Base-by-base conservation (phyloP, 2,797 vertebrate species). In the Crypturellus tataupa region DNA sequence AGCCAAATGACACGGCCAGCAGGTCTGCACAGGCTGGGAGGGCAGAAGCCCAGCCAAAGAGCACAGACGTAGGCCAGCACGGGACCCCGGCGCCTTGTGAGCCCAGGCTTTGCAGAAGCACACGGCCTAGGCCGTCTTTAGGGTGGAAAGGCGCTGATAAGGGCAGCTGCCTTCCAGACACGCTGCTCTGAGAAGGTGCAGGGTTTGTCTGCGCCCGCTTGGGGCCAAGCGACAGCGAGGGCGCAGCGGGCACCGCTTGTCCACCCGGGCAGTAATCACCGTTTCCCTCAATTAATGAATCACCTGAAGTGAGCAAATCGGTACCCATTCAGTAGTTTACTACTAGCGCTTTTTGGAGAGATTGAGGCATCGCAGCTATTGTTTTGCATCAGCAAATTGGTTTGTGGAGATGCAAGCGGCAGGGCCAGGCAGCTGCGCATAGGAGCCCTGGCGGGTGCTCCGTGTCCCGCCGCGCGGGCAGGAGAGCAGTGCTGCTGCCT, bases 341-440 rank as follows among this genome's bases (percentile, higher is more conserved):
- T 31, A 70, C 12, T 67, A 39, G 39, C 8, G 37, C 15, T 10
- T 67, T 55, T 33, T 46, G 44, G 35, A 64, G 78, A 37, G 27
- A 67, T 11, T 23, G 29, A 80, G 55, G 53, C 11, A 60, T 69
- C 63, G 40, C 25, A 63, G 31, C 42, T 81, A 19, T n/a, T 39
- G 67, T 59, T 49, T 73, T 12, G 51, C 69, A 46, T 60, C 53
- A 68, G 56, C 44, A 44, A 44, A 9, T 6, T 80, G 12, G 19
- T 39, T 67, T 55, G 39, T 56, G 58, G 31, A 75, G 88, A 81
- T 67, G n/a, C 25, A 68, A 70, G 29, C 47, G 67, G 49, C 35
- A 21, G 73, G n/a, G 55, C 83, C 71, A 88, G 91, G 35, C 11
- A 55, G 33, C 27, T 44, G 65, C 58, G 80, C 24, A 42, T 65